A percentile compares a stretch with the other conserved stretches of the same genome.
Conservation (phyloP, 2,113 vertebrate genomes). For the Eulemur macaco region DNA sequence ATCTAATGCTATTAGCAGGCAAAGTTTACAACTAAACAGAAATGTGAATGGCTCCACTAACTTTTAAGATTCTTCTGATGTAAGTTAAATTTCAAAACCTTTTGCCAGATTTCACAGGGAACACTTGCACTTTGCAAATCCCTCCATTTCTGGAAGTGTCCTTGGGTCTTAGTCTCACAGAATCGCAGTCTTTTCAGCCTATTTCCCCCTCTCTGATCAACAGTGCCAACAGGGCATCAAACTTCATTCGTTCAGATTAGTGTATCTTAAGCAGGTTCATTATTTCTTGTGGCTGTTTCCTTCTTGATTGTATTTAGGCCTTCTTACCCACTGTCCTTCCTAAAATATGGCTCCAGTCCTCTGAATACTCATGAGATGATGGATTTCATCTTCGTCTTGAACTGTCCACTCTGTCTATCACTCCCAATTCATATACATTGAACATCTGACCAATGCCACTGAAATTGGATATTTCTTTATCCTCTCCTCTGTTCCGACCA, state of each 20-base stretch:
- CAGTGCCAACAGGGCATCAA: background rate
- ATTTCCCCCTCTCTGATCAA: background rate
- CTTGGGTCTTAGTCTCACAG: background rate
- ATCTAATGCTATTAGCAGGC: background rate
- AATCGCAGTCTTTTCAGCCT: background rate
- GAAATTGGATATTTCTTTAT: background rate
- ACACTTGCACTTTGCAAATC: background rate
- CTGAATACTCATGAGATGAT: background rate
- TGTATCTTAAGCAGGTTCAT: background rate
- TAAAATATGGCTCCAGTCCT: background rate
- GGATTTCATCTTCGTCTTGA: background rate
- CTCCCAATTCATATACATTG: background rate
- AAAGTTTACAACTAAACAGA: background rate
- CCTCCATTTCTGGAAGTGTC: background rate
- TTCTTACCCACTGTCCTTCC: background rate
- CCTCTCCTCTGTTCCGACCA: background rate
- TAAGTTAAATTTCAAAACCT: background rate
- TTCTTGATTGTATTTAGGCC: background rate
- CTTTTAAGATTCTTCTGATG: background rate
- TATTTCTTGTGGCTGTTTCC: background rate
- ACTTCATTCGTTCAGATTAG: background rate
- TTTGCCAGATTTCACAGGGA: background rate
- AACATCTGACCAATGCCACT: background rate
- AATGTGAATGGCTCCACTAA: background rate
- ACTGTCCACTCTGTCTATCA: background rate